These are phyloP conservation scores for Tetranychus truncatus DNA, from an alignment of 2,888 invertebrate genomes.

Conservation along the genomic window DNA sequence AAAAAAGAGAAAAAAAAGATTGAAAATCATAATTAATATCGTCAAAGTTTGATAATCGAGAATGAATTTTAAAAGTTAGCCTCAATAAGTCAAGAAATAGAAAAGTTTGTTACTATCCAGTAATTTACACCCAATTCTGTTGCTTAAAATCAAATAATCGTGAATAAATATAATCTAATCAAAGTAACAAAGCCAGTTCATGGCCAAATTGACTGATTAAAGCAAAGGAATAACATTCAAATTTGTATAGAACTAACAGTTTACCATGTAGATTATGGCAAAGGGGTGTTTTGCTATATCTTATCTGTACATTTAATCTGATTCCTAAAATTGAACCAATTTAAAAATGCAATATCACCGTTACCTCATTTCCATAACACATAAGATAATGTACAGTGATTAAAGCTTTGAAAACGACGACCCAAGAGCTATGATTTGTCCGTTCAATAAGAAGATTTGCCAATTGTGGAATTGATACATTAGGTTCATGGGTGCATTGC, in stretches of 20 bases:
- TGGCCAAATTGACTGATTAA: too few relatives aligned
- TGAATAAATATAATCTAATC: too few relatives aligned
- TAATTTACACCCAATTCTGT: too few relatives aligned
- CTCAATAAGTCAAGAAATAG: neutral
- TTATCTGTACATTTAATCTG: neutral
- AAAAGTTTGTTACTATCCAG: too few relatives aligned
- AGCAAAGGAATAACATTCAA: too few relatives aligned
- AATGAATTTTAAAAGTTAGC: neutral
- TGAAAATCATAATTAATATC: neutral
- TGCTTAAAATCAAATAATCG: too few relatives aligned
- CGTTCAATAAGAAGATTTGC: conserved; percentile 94
- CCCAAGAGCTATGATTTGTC: conserved; percentile 94
- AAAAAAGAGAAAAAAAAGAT: neutral
- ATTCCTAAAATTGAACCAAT: neutral
- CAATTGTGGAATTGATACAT: conserved; percentile 96
- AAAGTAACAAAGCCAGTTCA: too few relatives aligned
- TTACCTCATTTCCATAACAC: conserved; percentile 98
- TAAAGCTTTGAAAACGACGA: conserved; percentile 92
- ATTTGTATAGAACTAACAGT: too few relatives aligned
- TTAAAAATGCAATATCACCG: neutral
- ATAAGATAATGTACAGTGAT: conserved; percentile 96
- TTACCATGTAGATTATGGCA: neutral
- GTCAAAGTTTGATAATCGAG: neutral
- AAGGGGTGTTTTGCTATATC: neutral
- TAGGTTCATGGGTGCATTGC: conserved; percentile 98